Percentiles rank a stretch among this genome's conserved stretches.
These are phyloP conservation scores for Julus scandinavius DNA, from an alignment of 2,888 invertebrate genomes.

Conservation along the genomic window DNA sequence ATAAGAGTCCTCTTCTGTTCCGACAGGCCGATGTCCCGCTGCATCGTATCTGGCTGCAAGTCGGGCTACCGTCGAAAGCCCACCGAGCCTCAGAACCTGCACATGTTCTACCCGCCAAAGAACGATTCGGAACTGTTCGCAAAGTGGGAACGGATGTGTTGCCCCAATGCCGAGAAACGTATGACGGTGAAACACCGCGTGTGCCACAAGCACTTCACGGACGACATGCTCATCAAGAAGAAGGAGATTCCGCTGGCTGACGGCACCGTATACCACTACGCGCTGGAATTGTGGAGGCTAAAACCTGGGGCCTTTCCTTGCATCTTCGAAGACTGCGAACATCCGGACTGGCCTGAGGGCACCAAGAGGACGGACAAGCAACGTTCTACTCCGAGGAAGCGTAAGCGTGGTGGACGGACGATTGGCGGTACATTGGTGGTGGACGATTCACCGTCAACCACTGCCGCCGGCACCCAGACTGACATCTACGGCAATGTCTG, in stretches of 20 bases:
- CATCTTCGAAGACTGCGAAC: neutral
- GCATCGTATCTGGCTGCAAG: neutral
- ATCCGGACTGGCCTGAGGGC: neutral
- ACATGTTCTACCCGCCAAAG: slow-evolving; percentile 22
- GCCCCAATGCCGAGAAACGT: neutral
- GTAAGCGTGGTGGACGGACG: no score
- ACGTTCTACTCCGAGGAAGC: neutral
- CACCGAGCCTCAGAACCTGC: neutral
- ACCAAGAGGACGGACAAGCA: neutral
- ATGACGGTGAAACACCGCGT: neutral
- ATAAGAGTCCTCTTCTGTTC: neutral
- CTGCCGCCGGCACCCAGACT: neutral
- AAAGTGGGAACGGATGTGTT: slow-evolving; percentile 12
- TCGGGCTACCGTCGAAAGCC: neutral
- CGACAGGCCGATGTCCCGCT: neutral
- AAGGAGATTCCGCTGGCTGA: slow-evolving; percentile 1
- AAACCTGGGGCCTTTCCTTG: neutral
- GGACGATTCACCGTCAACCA: neutral
- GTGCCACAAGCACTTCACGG: slow-evolving; percentile 16
- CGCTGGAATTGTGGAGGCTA: neutral
- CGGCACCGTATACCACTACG: slow-evolving; percentile 5
- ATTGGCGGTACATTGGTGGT: no score
- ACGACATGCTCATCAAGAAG: neutral
- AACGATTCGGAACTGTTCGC: neutral
- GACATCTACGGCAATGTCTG: neutral